Conservation (phyloP, 2,797 vertebrate species). For the Siniperca obscura region DNA sequence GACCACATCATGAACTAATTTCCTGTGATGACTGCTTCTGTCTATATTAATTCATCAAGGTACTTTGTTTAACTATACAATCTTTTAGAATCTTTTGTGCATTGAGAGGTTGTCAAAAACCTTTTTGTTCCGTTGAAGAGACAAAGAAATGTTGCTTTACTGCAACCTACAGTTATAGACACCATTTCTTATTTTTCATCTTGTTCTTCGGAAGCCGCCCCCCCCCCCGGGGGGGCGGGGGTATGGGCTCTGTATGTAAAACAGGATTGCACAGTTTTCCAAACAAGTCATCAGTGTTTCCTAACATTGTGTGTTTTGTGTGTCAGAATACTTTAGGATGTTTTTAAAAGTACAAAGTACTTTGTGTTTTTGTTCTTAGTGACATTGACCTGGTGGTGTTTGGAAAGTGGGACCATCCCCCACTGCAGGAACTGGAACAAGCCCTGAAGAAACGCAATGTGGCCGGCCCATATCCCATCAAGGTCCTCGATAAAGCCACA, state of each 20-base stretch:
- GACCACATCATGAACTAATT: neutral
- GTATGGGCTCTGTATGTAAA: neutral
- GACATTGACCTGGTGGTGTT: constrained; percentile 99
- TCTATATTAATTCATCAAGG: neutral
- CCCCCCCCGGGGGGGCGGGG: too few species aligned
- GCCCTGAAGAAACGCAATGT: constrained; percentile 94
- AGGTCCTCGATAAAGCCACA: constrained; percentile 98
- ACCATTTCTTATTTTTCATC: neutral
- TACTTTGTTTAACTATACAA: neutral
- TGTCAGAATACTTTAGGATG: neutral
- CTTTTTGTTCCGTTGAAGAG: neutral
- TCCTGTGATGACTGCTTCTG: neutral
- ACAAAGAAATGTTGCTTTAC: neutral
- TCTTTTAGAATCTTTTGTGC: neutral
- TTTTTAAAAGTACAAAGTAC: neutral
- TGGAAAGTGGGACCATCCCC: constrained; percentile 96
- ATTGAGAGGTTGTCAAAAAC: neutral
- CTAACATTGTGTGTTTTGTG: neutral
- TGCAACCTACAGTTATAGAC: neutral
- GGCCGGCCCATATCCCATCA: constrained; percentile 93
- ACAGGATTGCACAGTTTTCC: neutral
- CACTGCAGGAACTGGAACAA: constrained; percentile 95
- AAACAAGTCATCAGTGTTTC: neutral
- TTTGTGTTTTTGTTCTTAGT: constrained; percentile 76
- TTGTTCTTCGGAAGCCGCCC: neutral